Conservation (phyloP, 2,797 vertebrate species). For the Paguma larvata region DNA sequence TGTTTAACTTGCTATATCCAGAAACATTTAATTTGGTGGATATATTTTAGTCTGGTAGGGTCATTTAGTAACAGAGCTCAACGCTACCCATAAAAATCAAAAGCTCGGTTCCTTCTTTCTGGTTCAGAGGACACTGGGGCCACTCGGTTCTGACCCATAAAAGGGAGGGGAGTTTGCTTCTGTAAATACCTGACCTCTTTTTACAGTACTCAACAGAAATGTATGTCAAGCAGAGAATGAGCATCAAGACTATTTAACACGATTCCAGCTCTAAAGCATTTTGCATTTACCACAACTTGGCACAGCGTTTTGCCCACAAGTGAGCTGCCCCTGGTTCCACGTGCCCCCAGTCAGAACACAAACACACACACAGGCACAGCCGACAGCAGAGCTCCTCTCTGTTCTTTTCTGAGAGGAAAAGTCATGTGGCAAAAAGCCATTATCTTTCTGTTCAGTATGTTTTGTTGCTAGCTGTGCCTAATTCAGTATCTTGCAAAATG, state of each 20-base stretch:
- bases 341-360: conserved; percentile 42
- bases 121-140: not conserved
- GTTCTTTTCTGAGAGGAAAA: conserved; percentile 61
- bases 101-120: not conserved
- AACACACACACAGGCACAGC: conserved; percentile 39
- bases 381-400: not conserved
- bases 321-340: conserved; percentile 33
- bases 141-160: not conserved
- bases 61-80: not conserved
- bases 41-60: conserved; percentile 24
- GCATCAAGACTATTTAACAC: not conserved
- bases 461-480: conserved; percentile 73
- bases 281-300: not conserved
- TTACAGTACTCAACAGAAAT: not conserved
- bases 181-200: not conserved
- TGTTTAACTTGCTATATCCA: conserved; percentile 26
- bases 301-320: conserved; percentile 14
- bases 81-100: conserved; percentile 13
- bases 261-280: conserved; percentile 14
- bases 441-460: conserved; percentile 56
- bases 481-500: conserved; percentile 79
- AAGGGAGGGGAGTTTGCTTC: not conserved
- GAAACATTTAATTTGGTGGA: conserved; percentile 55
- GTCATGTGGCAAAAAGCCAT: conserved; percentile 60
- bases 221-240: conserved; percentile 8